Conservation (phyloP, 2,888 invertebrate genomes). For the Amblyjoppa proteus region DNA sequence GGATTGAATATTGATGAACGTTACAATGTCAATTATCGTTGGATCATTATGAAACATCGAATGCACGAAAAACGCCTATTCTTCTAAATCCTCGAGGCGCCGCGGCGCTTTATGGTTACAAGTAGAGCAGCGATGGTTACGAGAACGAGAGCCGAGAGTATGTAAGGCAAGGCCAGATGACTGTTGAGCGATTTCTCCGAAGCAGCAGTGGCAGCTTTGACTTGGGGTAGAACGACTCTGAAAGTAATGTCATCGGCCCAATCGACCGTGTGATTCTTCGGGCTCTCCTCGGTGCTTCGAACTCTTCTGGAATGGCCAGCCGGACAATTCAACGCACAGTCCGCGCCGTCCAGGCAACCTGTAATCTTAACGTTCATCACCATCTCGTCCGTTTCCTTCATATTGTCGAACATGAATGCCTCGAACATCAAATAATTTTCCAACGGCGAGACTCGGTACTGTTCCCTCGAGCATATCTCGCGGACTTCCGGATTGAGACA, state of each 20-base stretch:
- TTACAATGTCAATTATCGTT: too few relatives aligned
- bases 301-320: slow-evolving; percentile 72
- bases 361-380: slow-evolving; percentile 86
- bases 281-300: slow-evolving; percentile 65
- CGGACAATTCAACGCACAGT: slow-evolving; percentile 84
- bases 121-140: slow-evolving; percentile 65
- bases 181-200: slow-evolving; percentile 46
- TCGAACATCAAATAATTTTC: slow-evolving; percentile 83
- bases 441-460: slow-evolving; percentile 78
- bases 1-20: slow-evolving; percentile 1
- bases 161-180: slow-evolving; percentile 69
- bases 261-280: slow-evolving; percentile 73
- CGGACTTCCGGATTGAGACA: slow-evolving; percentile 77
- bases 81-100: slow-evolving; percentile 39
- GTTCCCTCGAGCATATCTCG: slow-evolving; percentile 77
- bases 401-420: slow-evolving; percentile 88
- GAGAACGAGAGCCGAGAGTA: slow-evolving; percentile 67
- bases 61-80: not conserved
- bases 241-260: slow-evolving; percentile 78
- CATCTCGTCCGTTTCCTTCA: slow-evolving; percentile 87
- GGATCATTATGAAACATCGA: not conserved
- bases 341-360: slow-evolving; percentile 86
- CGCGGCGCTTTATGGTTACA: slow-evolving; percentile 63
- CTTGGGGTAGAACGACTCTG: slow-evolving; percentile 68
- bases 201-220: not conserved